Evolutionary conservation across 2,888 invertebrate genomes (phyloP), one percentile per base, ranked within the genome.

Genomic region (Catotricha subobsoleta): DNA sequence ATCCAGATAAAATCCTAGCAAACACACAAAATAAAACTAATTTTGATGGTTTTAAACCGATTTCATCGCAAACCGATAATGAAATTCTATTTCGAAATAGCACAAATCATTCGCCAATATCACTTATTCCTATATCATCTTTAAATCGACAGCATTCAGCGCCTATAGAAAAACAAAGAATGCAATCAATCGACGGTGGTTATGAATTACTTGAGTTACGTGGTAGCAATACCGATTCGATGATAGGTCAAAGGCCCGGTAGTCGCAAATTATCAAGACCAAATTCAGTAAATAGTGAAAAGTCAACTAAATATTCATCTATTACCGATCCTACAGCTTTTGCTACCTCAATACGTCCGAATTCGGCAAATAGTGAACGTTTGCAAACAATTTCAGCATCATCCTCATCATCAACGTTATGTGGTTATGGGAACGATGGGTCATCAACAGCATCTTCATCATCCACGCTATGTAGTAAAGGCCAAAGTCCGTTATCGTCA

Each of bases 241-340:
- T 39, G 33, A 40, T 21, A 13, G 15, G 20, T 3, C 19, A n/a
- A 3, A 6, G 9, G 3, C 9, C n/a, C 16, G 18, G 8, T 18
- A 4, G 25, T 6, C 25, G 25, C 25, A n/a, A n/a, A n/a, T 49
- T 55, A 28, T 55, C 59, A 3, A 49, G 61, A 13, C 62, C 62
- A 4, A 59, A 55, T 46, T 60, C 61, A 1, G 59, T 57, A 9
- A 60, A 59, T 44, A 58, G 56, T 43, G 60, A 58, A 23, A 53
- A 51, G 46, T 50, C 42, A 35, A 51, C 49, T 37, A 48, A 47
- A 10, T 38, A 50, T 34, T 49, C 49, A 28, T n/a, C n/a, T n/a
- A n/a, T n/a, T n/a, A 16, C 6, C 46, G 46, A 20, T 46, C 43
- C 40, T 48, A n/a, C n/a, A n/a, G n/a, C n/a, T n/a, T 30, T 40